Evolutionary conservation across 2,888 invertebrate genomes (phyloP), one percentile per base, ranked within the genome.

Genomic region (Adelognathus sp.): DNA sequence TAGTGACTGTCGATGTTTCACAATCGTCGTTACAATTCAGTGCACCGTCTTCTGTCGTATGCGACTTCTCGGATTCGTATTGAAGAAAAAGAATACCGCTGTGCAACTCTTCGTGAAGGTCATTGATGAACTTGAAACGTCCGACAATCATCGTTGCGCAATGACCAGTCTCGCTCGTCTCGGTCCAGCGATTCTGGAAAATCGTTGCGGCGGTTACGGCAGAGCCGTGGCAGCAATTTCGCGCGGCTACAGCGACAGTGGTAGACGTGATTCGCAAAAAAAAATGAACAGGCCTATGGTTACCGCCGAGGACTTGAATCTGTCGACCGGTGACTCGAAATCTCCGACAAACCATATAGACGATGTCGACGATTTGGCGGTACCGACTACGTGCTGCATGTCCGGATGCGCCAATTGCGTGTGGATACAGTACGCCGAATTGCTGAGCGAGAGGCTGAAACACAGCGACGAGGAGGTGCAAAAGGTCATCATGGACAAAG

Each of bases 371-470:
- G 76, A 76, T 0, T n/a, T 77, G 7, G 75, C 33, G 11, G 78
- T 29, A 36, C 98, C 98, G 0, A 96, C 96, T 1, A 95, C 94
- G 27, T 98, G 98, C 90, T 98, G 98, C 87, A 96, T 96, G 94
- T 96, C 97, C 0, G 98, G 98, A 0, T 98, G 98, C 92, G 93
- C 96, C 0, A 98, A 98, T 91, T 98, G 98, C 90, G 98, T 98
- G 3, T 98, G 97, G 96, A 95, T 98, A 64, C 94, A 95, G 14
- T 98, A 98, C 93, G 98, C 97, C 0, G 96, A 97, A 85, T 94
- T 96, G 21, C 86, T 98, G 52, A 92, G 94, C 2, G 93, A 93
- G 82, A 92, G 94, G 85, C 91, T 94, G 9, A 91, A 93, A 80
- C 95, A 95, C 82, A 95, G 96, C 16, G 95, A 95, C 0, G 94